Conservation (phyloP, 2,888 invertebrate species). For the Zaprionus bogoriensis region DNA sequence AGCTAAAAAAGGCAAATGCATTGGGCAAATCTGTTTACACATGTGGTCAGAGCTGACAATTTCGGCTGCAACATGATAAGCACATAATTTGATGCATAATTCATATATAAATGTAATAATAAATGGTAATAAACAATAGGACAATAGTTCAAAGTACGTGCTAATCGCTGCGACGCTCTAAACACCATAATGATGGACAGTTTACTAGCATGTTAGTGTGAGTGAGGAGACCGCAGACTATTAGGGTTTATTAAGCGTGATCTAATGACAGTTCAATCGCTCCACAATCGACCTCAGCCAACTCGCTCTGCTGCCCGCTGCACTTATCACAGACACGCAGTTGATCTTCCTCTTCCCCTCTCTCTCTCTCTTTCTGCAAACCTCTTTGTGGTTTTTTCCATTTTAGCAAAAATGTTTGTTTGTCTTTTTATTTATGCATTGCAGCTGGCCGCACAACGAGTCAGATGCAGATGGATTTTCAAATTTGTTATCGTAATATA, state of each 20-base stretch:
- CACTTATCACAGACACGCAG: not conserved
- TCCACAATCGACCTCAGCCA: not conserved
- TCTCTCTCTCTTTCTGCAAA: not conserved
- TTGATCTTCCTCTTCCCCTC: no score
- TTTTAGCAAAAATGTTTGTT: constrained; percentile 39
- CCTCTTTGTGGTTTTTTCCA: constrained; percentile 50
- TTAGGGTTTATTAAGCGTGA: constrained; percentile 72
- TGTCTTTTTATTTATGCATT: constrained; percentile 51
- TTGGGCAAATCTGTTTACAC: constrained; percentile 18
- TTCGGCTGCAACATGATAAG: constrained; percentile 43
- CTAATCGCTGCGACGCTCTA: constrained; percentile 25
- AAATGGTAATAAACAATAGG: constrained; percentile 26
- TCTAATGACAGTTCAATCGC: constrained; percentile 56
- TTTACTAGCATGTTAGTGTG: not conserved
- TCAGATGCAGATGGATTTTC: constrained; percentile 31
- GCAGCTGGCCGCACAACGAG: constrained; percentile 28
- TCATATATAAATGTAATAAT: constrained; percentile 48
- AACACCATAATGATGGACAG: constrained; percentile 22
- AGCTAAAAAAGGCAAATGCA: constrained; percentile 10
- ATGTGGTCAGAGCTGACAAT: constrained; percentile 51
- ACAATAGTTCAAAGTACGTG: constrained; percentile 15
- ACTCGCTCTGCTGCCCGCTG: not conserved
- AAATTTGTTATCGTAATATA: constrained; percentile 39
- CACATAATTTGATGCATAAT: constrained; percentile 54
- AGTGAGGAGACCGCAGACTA: constrained; percentile 58